Evolutionary conservation across 1,140 invertebrate genomes (phyloP).

Genomic region (Acromyrmex echinatior): DNA sequence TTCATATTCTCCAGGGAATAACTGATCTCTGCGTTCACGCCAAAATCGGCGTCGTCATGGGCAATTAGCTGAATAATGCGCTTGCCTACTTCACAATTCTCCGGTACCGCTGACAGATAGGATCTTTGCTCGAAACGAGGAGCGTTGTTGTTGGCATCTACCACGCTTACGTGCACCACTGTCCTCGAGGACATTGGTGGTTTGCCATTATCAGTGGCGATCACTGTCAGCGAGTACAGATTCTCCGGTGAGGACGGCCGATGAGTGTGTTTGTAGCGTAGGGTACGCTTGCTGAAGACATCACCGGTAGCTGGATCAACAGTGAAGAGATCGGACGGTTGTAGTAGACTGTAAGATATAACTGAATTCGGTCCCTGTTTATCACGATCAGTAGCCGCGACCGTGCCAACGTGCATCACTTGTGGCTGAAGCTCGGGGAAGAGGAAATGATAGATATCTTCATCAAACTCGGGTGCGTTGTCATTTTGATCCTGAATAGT

Average conservation of each 20-base stretch:
- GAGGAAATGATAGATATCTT: slow-evolving; percentile 95
- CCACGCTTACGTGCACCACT: slow-evolving; percentile 94
- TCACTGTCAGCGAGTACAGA: slow-evolving; percentile 93
- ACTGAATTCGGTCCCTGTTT: slow-evolving; percentile 98
- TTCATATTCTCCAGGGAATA: slow-evolving; percentile 92
- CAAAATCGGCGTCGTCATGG: slow-evolving; percentile 92
- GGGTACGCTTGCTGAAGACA: slow-evolving; percentile 93
- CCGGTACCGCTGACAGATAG: slow-evolving; percentile 94
- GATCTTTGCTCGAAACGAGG: slow-evolving; percentile 92
- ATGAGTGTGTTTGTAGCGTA: slow-evolving; percentile 94
- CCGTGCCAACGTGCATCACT: slow-evolving; percentile 94
- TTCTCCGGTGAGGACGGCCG: slow-evolving; percentile 94
- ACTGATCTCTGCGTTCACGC: slow-evolving; percentile 95
- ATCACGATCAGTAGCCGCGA: slow-evolving; percentile 95
- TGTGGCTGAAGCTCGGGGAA: slow-evolving; percentile 94
- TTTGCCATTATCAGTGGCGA: slow-evolving; percentile 97
- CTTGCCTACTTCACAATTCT: slow-evolving; percentile 91
- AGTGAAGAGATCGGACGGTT: slow-evolving; percentile 96
- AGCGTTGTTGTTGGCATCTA: slow-evolving; percentile 96
- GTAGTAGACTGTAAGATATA: slow-evolving; percentile 95
- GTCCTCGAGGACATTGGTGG: slow-evolving; percentile 95
- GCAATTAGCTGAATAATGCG: slow-evolving; percentile 91
- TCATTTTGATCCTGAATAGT: slow-evolving; percentile 98
- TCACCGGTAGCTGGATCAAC: slow-evolving; percentile 96
- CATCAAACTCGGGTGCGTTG: slow-evolving; percentile 96